Percentiles rank a stretch among this genome's conserved stretches.
Evolutionary conservation across 1,140 invertebrate genomes (phyloP).

Genomic region (Papilio xuthus): DNA sequence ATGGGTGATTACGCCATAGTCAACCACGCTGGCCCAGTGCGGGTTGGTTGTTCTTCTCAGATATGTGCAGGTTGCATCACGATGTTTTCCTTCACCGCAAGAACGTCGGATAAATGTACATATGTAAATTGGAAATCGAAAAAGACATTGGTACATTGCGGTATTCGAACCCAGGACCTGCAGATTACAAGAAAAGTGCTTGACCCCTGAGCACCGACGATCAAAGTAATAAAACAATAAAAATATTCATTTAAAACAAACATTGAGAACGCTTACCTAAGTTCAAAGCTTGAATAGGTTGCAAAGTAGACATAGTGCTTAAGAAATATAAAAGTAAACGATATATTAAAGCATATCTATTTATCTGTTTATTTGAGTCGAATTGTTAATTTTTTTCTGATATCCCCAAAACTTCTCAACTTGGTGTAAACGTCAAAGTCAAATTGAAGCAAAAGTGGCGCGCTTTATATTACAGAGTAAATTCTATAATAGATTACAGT

Average conservation of each 20-base stretch:
- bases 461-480: neutral
- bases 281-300: constrained; percentile 75
- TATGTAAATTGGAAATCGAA: no score
- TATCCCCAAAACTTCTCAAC: neutral
- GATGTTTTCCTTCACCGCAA: no score
- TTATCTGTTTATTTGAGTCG: neutral
- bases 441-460: neutral
- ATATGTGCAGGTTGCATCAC: no score
- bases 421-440: neutral
- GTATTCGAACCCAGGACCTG: no score
- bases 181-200: no score
- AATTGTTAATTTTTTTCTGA: neutral
- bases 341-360: neutral
- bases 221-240: no score
- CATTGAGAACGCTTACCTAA: constrained; percentile 59
- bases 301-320: constrained; percentile 67
- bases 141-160: no score
- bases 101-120: no score
- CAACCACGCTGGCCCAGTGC: no score
- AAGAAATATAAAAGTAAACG: neutral
- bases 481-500: neutral
- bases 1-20: no score
- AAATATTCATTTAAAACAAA: neutral
- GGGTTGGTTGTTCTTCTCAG: no score
- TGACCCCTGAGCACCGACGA: no score